Evolutionary conservation across 2,888 invertebrate genomes (phyloP), one percentile per base, ranked within the genome.

Genomic region (Acrocyrtus sp.): DNA sequence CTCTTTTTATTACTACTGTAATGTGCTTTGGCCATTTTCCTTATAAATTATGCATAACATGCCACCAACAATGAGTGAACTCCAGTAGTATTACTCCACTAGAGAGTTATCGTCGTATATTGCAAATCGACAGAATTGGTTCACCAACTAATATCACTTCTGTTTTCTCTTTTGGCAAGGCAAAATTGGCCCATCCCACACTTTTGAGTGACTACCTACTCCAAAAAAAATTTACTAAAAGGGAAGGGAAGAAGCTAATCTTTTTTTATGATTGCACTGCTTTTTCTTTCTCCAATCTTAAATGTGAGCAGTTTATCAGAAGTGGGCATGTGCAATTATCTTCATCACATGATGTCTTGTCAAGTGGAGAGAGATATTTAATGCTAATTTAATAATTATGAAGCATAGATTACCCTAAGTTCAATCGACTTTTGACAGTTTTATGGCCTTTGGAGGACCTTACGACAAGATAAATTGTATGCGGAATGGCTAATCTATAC

Each of bases 371-470:
- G 27, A n/a, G 62, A 63, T 63, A 58, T 63, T 70, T 70, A 56
- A 70, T 70, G 70, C 70, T 70, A 70, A 70, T 70, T 70, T 63
- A 70, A 70, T 70, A 70, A 63, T 70, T 70, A 57, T 51, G 57
- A 70, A 45, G 63, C 63, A 63, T 70, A 70, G 48, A 63, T 70
- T 70, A 63, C 63, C 58, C 12, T 48, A 62, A 70, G 51, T 70
- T 70, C 63, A 70, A 70, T 70, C 51, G 17, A 63, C 57, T 70
- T 63, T 70, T 63, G 70, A 70, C 70, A 70, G 62, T 57, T 70
- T 70, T 70, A 70, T 63, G 26, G 62, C 41, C 61, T 19, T 27
- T 54, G 47, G 62, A 51, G 27, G 51, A 39, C n/a, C n/a, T n/a
- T n/a, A n/a, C n/a, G n/a, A n/a, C n/a, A n/a, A n/a, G n/a, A n/a